phyloP scores from a whole-genome alignment of 2,797 vertebrate genomes.

The Cossypha caffra region DNA sequence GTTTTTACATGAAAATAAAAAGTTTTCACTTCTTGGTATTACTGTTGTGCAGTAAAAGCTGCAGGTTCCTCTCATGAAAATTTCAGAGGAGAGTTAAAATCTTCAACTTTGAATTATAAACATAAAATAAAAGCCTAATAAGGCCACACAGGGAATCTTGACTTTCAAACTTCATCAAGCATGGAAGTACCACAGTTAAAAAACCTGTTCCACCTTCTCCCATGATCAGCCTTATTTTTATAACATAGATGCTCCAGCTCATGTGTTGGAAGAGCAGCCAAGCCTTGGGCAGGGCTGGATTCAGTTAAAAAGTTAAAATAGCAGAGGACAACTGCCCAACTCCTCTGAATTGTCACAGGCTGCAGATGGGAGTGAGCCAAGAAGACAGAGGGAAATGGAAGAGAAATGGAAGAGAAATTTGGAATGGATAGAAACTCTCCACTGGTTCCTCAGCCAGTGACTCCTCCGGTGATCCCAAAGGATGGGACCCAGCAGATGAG shows the following conservation, averaged over 20 bases:
- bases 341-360: not conserved
- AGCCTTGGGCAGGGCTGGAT: not conserved
- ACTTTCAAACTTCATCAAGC: not conserved
- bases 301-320: not conserved
- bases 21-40: not conserved
- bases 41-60: not conserved
- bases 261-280: not conserved
- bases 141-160: not conserved
- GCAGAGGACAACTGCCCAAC: not conserved
- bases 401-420: not conserved
- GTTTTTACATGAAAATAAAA: not conserved
- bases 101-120: not conserved
- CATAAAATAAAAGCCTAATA: not conserved
- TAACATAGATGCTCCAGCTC: not conserved
- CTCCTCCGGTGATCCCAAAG: rapidly evolving
- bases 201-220: not conserved
- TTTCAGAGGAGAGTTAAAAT: not conserved
- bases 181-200: not conserved
- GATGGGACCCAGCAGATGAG: not conserved
- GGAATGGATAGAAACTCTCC: not conserved
- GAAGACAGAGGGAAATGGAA: not conserved
- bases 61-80: not conserved
- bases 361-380: not conserved
- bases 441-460: not conserved
- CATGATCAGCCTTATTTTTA: not conserved